Percentiles rank a stretch among this genome's conserved stretches.
Conservation (phyloP, 2,888 invertebrate species). For the Byasa hedistus region DNA sequence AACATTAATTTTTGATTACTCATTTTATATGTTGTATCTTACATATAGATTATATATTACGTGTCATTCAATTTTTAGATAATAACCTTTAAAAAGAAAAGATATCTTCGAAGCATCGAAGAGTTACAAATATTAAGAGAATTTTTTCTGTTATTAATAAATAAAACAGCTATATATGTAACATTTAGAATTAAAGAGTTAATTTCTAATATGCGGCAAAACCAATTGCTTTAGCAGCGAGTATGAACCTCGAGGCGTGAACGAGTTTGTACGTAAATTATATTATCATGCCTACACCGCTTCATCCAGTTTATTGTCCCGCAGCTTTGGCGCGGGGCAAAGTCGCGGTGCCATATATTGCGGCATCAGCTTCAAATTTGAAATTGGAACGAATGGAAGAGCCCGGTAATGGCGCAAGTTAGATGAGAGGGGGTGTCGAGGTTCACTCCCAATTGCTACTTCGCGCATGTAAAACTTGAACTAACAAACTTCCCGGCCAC, state of each 20-base stretch:
- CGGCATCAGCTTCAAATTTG: conserved; percentile 75
- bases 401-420: conserved; percentile 76
- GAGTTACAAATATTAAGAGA: too few species aligned
- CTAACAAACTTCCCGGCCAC: conserved; percentile 53
- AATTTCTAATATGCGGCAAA: neutral
- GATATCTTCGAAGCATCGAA: too few species aligned
- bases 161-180: too few species aligned
- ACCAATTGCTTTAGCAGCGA: neutral
- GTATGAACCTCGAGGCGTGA: conserved; percentile 15
- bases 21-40: too few species aligned
- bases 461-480: conserved; percentile 57
- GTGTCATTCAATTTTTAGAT: too few species aligned
- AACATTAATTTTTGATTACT: too few species aligned
- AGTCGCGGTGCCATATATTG: conserved; percentile 68
- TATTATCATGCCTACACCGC: conserved; percentile 19
- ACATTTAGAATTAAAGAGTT: neutral
- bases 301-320: conserved; percentile 20
- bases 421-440: conserved; percentile 65
- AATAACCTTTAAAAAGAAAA: too few species aligned
- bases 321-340: conserved; percentile 33
- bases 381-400: conserved; percentile 78
- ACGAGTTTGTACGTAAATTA: conserved; percentile 24
- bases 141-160: too few species aligned
- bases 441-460: conserved; percentile 48
- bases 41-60: too few species aligned